Evolutionary conservation across 2,113 vertebrate genomes (phyloP).

Genomic region (Leucoraja erinaceus): DNA sequence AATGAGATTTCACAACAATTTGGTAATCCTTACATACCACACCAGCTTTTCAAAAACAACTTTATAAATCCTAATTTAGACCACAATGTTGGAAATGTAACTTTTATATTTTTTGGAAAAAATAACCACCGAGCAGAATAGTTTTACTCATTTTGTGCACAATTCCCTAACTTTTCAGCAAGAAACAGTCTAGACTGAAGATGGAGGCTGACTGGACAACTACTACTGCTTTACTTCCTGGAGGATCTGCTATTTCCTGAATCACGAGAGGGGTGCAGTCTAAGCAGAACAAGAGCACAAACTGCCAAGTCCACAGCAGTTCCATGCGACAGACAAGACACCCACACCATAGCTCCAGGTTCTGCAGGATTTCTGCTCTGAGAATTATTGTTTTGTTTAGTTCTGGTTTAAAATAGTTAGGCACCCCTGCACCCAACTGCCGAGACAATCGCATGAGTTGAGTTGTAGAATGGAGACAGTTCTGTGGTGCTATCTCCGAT

Average conservation of each 20-base stretch:
- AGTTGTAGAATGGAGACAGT: background rate
- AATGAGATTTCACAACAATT: background rate
- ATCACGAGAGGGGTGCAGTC: background rate
- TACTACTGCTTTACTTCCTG: background rate
- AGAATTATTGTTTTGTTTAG: background rate
- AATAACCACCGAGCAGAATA: background rate
- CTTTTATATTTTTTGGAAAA: no score
- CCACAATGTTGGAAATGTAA: background rate
- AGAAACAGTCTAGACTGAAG: conserved; percentile 13
- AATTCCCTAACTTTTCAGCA: background rate
- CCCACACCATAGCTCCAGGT: background rate
- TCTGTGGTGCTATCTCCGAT: background rate
- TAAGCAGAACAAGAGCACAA: background rate
- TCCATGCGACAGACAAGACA: no score
- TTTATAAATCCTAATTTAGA: background rate
- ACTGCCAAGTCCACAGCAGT: background rate
- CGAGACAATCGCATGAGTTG: background rate
- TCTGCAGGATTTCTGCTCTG: background rate
- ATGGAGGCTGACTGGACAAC: background rate
- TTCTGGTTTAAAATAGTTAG: background rate
- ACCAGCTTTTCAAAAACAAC: background rate
- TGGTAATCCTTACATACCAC: background rate
- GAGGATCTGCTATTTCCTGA: background rate
- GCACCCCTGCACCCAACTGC: background rate
- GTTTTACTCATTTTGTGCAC: background rate